These are phyloP conservation scores for Galago senegalensis DNA, from an alignment of 2,797 vertebrate genomes.

Conservation along the genomic window DNA sequence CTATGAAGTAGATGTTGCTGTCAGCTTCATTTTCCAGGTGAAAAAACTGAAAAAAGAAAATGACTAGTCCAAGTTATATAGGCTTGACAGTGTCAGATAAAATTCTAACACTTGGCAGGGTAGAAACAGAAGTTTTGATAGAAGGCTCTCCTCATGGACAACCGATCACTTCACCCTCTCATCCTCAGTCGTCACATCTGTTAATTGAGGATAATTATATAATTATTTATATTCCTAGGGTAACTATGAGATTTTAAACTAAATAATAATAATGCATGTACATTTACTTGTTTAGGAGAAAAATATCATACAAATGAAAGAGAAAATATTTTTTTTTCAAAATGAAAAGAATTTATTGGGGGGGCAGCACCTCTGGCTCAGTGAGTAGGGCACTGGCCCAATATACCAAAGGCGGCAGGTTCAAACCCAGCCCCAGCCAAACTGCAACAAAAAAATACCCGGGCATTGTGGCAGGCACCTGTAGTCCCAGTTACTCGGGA, in stretches of 20 bases:
- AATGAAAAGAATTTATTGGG: neutral
- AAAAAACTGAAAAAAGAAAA: constrained; percentile 20
- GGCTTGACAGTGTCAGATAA: neutral
- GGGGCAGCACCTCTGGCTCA: no score
- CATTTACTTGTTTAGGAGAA: neutral
- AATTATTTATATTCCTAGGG: neutral
- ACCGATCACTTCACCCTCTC: neutral
- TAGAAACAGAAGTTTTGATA: neutral
- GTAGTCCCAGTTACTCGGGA: no score
- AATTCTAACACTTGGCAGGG: neutral
- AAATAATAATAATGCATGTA: neutral
- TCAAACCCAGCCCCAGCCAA: no score
- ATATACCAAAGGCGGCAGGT: no score
- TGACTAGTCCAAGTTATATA: neutral
- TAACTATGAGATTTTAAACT: neutral
- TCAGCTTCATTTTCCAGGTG: neutral
- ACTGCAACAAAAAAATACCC: no score
- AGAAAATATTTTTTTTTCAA: constrained; percentile 21
- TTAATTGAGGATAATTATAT: neutral
- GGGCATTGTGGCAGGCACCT: no score
- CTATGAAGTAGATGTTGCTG: neutral
- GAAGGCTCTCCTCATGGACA: neutral
- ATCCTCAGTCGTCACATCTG: neutral
- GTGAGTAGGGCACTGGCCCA: no score
- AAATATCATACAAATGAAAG: neutral